Base-by-base conservation (phyloP, 1,140 invertebrate species). In the Drosophila suzukii region DNA sequence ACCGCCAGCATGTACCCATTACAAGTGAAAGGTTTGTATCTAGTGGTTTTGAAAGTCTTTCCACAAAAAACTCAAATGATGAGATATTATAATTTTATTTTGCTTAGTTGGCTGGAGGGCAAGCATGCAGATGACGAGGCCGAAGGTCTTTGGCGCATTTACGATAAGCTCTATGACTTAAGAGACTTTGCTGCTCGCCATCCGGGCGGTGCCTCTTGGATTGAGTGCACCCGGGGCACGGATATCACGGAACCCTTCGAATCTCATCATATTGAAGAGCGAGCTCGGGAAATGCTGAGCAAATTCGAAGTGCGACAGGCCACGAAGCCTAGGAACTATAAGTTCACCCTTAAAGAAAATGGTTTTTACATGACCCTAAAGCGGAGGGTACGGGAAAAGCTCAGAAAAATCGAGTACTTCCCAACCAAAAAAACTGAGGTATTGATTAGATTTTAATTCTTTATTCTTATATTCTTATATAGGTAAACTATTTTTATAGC, bases 191-290 rank as follows among this genome's bases (percentile, higher is more conserved):
- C 95, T 0, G 67, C 94, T 0, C 93, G 84, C 17, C 97, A 98
- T 93, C 97, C 97, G n/a, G 97, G 97, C 34, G 97, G 97, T 13
- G 53, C 91, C 10, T 95, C 96, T 81, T 97, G 96, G 96, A 90
- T 97, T 7, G 81, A 93, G 57, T 58, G 95, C 4, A 96, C 96
- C 4, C 95, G 95, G 91, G 96, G 95, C 5, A 96, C 95, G 0
- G 96, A 97, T 78, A 96, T 97, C 32, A 97, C 96, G 0, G 96
- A 97, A 92, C 93, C 94, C 4, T 97, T 96, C 79, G 95, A 96
- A 92, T 81, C 80, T 6, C 95, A 95, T 91, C 96, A 96, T 75
- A 83, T 95, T 7, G 93, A 92, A 27, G 91, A 93, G 1, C 84
- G 88, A 12, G 93, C 95, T 0, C 91, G 93, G 44, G 92, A 91